Evolutionary conservation across 2,797 vertebrate species (phyloP).

Genomic region (Esox lucius): DNA sequence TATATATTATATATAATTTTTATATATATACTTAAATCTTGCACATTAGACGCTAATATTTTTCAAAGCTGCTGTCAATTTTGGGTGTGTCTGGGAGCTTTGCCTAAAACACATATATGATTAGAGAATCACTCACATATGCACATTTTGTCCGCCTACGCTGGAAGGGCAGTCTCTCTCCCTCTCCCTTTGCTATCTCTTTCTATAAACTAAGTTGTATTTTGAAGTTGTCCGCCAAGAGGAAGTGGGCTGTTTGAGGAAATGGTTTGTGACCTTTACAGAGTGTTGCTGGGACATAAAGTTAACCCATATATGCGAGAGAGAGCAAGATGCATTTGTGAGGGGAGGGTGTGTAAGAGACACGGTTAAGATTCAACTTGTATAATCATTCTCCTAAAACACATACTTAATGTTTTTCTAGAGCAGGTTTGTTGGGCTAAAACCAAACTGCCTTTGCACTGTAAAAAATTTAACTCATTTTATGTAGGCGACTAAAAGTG

Average conservation of each 20-base stretch:
- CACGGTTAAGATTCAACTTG: neutral
- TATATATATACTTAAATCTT: too few species aligned
- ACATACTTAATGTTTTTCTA: neutral
- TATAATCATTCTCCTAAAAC: too few species aligned
- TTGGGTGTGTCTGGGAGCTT: too few species aligned
- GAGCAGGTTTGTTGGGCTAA: too few species aligned
- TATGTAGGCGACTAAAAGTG: too few species aligned
- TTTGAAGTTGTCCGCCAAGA: slow-evolving; percentile 57
- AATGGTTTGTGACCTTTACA: slow-evolving; percentile 77
- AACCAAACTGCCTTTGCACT: neutral
- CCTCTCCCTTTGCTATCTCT: too few species aligned
- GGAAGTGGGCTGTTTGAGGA: slow-evolving; percentile 78
- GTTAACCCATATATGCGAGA: slow-evolving; percentile 54
- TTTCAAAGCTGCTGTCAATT: too few species aligned
- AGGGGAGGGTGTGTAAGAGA: neutral
- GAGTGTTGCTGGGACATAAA: slow-evolving; percentile 50
- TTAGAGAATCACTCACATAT: slow-evolving; percentile 1
- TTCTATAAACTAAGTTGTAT: slow-evolving; percentile 13
- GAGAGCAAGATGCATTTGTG: slow-evolving; percentile 16
- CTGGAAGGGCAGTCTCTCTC: slow-evolving; percentile 1
- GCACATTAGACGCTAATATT: too few species aligned
- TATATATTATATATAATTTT: too few species aligned
- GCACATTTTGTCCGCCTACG: neutral
- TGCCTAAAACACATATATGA: neutral
- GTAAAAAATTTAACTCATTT: too few species aligned